Conservation (phyloP, 2,113 vertebrate species). For the Paralichthys olivaceus region DNA sequence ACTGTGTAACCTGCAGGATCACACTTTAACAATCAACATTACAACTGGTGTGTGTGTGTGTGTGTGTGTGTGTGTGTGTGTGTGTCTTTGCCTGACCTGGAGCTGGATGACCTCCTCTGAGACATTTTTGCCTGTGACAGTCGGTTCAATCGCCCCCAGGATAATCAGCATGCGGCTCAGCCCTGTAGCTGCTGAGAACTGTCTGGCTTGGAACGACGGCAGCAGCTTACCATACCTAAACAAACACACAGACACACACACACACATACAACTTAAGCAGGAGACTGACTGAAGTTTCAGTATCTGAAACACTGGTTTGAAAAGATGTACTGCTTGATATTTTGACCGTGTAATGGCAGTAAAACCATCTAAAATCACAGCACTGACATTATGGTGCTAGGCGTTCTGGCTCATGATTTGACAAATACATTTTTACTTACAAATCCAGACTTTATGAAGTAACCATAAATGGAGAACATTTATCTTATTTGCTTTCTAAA, state of each 20-base stretch:
- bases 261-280: neutral
- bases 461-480: neutral
- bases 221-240: conserved; percentile 81
- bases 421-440: neutral
- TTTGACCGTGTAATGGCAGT: neutral
- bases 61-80: conserved; percentile 8
- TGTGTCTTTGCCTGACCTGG: conserved; percentile 76
- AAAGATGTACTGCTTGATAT: neutral
- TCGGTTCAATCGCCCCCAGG: conserved; percentile 79
- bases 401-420: neutral
- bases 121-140: conserved; percentile 71
- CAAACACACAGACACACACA: conserved; percentile 11
- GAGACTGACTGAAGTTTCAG: too few relatives aligned
- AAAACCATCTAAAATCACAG: neutral
- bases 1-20: neutral
- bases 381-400: neutral
- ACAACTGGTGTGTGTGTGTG: neutral
- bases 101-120: conserved; percentile 80
- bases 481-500: neutral
- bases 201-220: conserved; percentile 80
- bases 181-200: conserved; percentile 84
- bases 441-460: neutral
- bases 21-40: neutral
- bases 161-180: conserved; percentile 84
- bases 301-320: too few relatives aligned